These are phyloP conservation scores for Ptychadena robeensis DNA, from an alignment of 2,797 vertebrate species.

Conservation along the genomic window DNA sequence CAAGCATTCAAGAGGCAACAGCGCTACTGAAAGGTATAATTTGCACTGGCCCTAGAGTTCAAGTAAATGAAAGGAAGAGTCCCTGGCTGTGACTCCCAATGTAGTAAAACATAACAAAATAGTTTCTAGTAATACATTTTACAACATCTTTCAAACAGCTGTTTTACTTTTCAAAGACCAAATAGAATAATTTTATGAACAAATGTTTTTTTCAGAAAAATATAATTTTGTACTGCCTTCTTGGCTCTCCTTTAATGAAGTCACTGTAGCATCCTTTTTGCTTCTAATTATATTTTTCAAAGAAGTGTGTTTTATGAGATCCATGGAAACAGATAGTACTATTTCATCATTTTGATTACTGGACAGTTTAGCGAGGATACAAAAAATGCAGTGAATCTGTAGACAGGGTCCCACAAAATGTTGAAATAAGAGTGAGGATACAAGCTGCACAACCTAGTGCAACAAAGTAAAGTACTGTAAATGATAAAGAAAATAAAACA, in stretches of 20 bases:
- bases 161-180: background rate
- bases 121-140: background rate
- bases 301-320: conserved; percentile 14
- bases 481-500: too few species aligned
- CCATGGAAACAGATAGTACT: conserved; percentile 16
- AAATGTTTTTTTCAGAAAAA: conserved; percentile 9
- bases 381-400: too few species aligned
- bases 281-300: conserved; percentile 23
- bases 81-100: too few species aligned
- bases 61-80: too few species aligned
- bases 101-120: background rate
- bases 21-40: too few species aligned
- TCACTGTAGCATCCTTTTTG: background rate
- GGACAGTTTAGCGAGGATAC: too few species aligned
- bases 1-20: too few species aligned
- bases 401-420: too few species aligned
- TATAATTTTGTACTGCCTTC: conserved; percentile 21
- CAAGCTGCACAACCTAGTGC: too few species aligned
- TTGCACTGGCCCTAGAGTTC: too few species aligned
- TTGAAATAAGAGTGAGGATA: too few species aligned
- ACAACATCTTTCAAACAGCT: background rate
- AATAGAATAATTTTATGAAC: background rate
- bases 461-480: too few species aligned
- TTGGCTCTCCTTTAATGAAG: conserved; percentile 22
- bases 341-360: conserved; percentile 9